Evolutionary conservation across 2,113 vertebrate species (phyloP), one percentile per base, ranked within the genome.

Genomic region (Strigops habroptila): DNA sequence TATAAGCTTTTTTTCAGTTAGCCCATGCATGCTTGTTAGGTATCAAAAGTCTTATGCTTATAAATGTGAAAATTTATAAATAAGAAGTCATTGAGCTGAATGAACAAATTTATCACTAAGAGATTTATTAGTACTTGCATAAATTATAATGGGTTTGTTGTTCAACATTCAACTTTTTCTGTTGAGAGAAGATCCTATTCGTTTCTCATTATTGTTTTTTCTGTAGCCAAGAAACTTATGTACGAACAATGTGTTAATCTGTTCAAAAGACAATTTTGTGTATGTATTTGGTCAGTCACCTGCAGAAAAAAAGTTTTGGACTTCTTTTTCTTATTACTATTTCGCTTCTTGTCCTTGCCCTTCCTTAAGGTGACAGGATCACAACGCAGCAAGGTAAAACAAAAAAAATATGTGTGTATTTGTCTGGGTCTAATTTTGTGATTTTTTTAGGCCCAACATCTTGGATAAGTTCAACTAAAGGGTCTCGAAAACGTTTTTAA

Each of bases 281-380:
- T 96, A 70, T 97, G 33, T 96, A 79, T 97, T 92, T 95, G 92
- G 88, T 96, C 96, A 96, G 70, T 95, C 93, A 83, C 97, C 97
- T 97, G 88, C 88, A 75, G 93, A 97, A 97, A 97, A 92, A 73
- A 75, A 94, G 76, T 3, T 64, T 93, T 97, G 95, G 96, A 91
- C 87, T 94, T 92, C 70, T 96, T 96, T 97, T 98, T 98, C 98
- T 98, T 97, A 98, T 97, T 98, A 94, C 94, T 96, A 90, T 98
- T 98, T 98, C 73, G 94, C 98, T 98, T 98, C 98, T 98, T 98
- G 97, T 98, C 98, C 97, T 98, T 97, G 96, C 95, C 95, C 96
- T 98, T 98, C 97, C 97, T 97, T 98, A 98, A 98, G 98, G 98
- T 98, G 98, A 98, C 98, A 98, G 98, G 98, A 98, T 98, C 98